These are phyloP conservation scores for Ommatoiulus sabulosus DNA, from an alignment of 2,888 invertebrate genomes.

Conservation along the genomic window DNA sequence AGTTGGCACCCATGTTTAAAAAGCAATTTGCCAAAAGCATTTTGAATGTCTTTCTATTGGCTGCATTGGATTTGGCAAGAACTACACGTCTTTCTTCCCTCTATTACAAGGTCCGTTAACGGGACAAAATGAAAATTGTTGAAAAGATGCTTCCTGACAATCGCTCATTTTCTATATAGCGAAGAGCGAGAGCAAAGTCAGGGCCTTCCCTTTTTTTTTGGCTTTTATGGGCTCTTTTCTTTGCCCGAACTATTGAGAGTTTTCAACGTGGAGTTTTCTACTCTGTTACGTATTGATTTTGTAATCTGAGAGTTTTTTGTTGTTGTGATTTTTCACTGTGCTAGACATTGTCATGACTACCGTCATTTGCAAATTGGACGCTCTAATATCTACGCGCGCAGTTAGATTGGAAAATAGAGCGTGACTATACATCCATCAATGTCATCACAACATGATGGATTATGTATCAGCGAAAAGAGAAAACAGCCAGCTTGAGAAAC, in stretches of 20 bases:
- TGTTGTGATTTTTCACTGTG: slow-evolving; percentile 52
- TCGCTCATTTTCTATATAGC: slow-evolving; percentile 9
- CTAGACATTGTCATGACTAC: slow-evolving; percentile 54
- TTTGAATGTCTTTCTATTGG: background rate
- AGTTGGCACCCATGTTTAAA: background rate
- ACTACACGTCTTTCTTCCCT: background rate
- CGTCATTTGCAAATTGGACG: slow-evolving; percentile 55
- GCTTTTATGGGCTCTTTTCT: slow-evolving; percentile 35
- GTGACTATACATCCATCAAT: slow-evolving; percentile 55
- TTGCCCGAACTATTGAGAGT: background rate
- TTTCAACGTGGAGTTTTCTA: slow-evolving; percentile 44
- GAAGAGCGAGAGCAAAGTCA: background rate
- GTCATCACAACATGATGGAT: slow-evolving; percentile 54
- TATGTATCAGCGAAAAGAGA: slow-evolving; percentile 39
- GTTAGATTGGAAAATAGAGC: slow-evolving; percentile 54
- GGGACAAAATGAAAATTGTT: slow-evolving; percentile 42
- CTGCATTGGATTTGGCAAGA: background rate
- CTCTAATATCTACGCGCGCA: slow-evolving; percentile 39
- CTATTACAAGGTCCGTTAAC: slow-evolving; percentile 32
- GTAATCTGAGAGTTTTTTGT: slow-evolving; percentile 53
- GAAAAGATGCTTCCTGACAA: slow-evolving; percentile 44
- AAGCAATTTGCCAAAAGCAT: slow-evolving; percentile 14
- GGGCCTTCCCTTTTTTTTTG: slow-evolving; percentile 4
- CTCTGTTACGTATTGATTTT: slow-evolving; percentile 53
- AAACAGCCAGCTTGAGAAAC: slow-evolving; percentile 41